Evolutionary conservation across 2,797 vertebrate genomes (phyloP).

Genomic region (Coregonus sp.): DNA sequence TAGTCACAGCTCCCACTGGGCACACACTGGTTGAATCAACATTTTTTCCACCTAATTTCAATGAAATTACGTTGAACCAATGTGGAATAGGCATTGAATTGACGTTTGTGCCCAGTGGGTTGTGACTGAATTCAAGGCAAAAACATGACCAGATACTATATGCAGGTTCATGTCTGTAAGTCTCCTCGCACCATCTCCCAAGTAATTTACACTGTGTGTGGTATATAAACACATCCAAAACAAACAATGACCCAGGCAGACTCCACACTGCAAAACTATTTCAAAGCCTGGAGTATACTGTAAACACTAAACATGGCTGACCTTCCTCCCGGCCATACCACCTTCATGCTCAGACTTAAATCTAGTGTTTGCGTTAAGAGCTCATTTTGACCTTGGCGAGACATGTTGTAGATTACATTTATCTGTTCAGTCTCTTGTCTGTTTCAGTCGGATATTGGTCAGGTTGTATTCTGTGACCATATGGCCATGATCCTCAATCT

Average conservation of each 20-base stretch:
- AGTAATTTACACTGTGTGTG: slow-evolving; percentile 71
- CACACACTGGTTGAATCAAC: too few species aligned
- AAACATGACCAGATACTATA: slow-evolving; percentile 22
- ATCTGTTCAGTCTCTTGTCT: slow-evolving; percentile 21
- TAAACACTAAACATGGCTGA: slow-evolving; percentile 73
- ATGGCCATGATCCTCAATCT: too few species aligned
- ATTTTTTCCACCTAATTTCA: too few species aligned
- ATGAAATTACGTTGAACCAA: too few species aligned
- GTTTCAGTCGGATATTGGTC: slow-evolving; percentile 30
- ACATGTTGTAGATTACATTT: slow-evolving; percentile 34
- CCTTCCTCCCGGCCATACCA: slow-evolving; percentile 45
- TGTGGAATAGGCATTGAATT: too few species aligned
- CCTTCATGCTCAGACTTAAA: slow-evolving; percentile 66
- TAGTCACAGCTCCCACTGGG: background rate
- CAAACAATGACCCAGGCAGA: slow-evolving; percentile 72
- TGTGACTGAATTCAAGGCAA: slow-evolving; percentile 34
- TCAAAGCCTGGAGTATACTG: slow-evolving; percentile 62
- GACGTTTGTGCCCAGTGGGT: background rate
- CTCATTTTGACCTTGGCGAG: slow-evolving; percentile 57
- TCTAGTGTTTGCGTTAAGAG: slow-evolving; percentile 49
- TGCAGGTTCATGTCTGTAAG: slow-evolving; percentile 37
- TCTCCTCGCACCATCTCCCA: slow-evolving; percentile 54
- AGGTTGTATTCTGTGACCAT: slow-evolving; percentile 5
- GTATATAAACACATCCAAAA: slow-evolving; percentile 78
- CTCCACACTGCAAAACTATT: slow-evolving; percentile 65